Evolutionary conservation across 1,140 invertebrate genomes (phyloP).

Genomic region (Drosophila virilis): DNA sequence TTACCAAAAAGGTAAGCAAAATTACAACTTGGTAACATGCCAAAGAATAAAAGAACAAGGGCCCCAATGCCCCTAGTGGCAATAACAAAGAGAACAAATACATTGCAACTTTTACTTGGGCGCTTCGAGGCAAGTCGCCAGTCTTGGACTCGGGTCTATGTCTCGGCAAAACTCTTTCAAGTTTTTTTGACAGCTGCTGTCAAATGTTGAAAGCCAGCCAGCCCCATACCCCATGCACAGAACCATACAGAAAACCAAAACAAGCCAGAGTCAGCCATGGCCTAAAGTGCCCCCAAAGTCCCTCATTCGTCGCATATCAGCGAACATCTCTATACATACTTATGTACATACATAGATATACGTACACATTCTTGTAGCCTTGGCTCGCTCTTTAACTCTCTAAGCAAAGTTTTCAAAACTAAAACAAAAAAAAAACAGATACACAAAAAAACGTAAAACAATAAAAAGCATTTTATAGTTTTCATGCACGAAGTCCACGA

Average conservation of each 20-base stretch:
- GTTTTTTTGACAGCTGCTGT: conserved; percentile 82
- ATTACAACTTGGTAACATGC: conserved; percentile 37
- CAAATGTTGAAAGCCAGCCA: conserved; percentile 79
- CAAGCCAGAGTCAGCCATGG: conserved; percentile 65
- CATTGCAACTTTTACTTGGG: conserved; percentile 67
- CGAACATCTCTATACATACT: conserved; percentile 63
- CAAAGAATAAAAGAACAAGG: conserved; percentile 32
- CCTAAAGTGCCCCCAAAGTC: conserved; percentile 49
- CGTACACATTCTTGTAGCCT: conserved; percentile 31
- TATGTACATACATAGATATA: conserved; percentile 17
- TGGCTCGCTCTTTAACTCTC: conserved; percentile 56
- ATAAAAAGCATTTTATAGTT: conserved; percentile 82
- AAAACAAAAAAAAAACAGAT: conserved; percentile 24
- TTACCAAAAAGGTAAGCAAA: conserved; percentile 36
- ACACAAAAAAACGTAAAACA: conserved; percentile 58
- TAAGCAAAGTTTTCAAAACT: conserved; percentile 65
- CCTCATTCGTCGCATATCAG: conserved; percentile 38
- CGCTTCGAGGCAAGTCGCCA: conserved; percentile 41
- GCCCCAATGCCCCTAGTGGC: conserved; percentile 51
- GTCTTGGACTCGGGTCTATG: conserved; percentile 52
- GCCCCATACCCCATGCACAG: conserved; percentile 44
- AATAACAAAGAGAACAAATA: conserved; percentile 55
- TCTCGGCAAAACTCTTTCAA: conserved; percentile 79
- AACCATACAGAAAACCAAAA: conserved; percentile 73
- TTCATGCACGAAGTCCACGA: conserved; percentile 82